Conservation (phyloP, 2,113 vertebrate species). For the Morone saxatilis region DNA sequence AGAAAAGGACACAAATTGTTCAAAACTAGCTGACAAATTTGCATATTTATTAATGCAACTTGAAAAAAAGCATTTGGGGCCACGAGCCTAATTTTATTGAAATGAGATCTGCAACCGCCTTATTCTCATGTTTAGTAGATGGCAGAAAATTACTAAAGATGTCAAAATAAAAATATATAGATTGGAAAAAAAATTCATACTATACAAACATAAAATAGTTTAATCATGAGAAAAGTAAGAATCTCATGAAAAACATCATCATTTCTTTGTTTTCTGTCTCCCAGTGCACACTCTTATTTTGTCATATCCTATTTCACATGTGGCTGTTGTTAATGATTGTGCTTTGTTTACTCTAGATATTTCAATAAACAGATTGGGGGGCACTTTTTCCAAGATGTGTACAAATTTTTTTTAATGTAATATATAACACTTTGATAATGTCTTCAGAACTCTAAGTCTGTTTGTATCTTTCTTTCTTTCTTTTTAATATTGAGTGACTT, state of each 20-base stretch:
- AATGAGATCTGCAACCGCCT: not conserved
- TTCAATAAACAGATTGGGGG: not conserved
- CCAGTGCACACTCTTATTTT: not conserved
- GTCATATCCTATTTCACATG: not conserved
- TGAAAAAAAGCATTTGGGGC: not conserved
- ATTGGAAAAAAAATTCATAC: not conserved
- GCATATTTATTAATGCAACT: not conserved
- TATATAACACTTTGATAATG: too few species aligned
- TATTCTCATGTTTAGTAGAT: not conserved
- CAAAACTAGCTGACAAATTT: not conserved
- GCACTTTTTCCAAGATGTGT: not conserved
- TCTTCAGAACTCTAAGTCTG: too few species aligned
- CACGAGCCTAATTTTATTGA: not conserved
- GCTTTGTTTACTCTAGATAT: not conserved
- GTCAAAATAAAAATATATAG: not conserved
- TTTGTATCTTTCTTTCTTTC: not conserved
- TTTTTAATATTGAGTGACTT: constrained; percentile 44
- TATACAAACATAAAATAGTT: not conserved
- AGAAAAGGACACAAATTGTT: not conserved
- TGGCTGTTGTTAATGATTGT: not conserved
- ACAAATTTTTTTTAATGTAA: too few species aligned
- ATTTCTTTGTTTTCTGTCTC: not conserved
- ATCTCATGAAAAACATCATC: not conserved
- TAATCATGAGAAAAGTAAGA: not conserved
- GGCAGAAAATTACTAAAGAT: not conserved